Evolutionary conservation across 2,113 vertebrate genomes (phyloP), one percentile per base, ranked within the genome.

Genomic region (Willisornis vidua): DNA sequence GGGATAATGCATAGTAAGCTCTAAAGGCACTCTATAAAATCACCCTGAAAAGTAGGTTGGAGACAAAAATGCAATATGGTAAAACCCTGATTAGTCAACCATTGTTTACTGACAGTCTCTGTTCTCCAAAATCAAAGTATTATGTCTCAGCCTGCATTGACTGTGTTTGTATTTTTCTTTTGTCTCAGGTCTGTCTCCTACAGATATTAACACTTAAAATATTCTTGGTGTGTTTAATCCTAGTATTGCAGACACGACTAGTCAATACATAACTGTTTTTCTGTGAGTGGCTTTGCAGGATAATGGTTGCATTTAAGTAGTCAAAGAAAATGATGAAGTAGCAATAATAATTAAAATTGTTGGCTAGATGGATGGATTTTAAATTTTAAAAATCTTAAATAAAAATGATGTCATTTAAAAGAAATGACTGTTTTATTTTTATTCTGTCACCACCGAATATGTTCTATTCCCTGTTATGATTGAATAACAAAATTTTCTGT

Each of bases 391-490:
- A 81, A 41, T 18, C 43, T 33, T 82, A 58, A 85, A 59, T n/a
- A n/a, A 37, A 87, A 76, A 39, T 7, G 0, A 80, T 35, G 3
- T 3, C 1, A 49, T 73, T 76, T 70, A 41, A 83, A 77, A 74
- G 1, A 2, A 2, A 57, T 41, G 2, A n/a, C 1, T 3, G n/a
- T 58, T 52, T 35, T 31, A 37, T 12, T 18, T 14, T 48, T 26
- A 45, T 15, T 54, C 25, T 48, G 17, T 59, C 6, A 35, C 4
- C 3, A 41, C 4, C 3, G 70, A 10, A 18, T 49, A 86, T 77
- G 2, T 73, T 85, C 6, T 68, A 11, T 45, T 59, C 4, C 10
- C 1, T 46, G 2, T n/a, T 77, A 31, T 35, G 8, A 43, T 13
- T 77, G 11, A 76, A 80, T 22, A 57, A 4, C 7, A 54, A 65